These are phyloP conservation scores for Muscicapa comitata DNA, from an alignment of 2,797 vertebrate genomes.

Conservation along the genomic window DNA sequence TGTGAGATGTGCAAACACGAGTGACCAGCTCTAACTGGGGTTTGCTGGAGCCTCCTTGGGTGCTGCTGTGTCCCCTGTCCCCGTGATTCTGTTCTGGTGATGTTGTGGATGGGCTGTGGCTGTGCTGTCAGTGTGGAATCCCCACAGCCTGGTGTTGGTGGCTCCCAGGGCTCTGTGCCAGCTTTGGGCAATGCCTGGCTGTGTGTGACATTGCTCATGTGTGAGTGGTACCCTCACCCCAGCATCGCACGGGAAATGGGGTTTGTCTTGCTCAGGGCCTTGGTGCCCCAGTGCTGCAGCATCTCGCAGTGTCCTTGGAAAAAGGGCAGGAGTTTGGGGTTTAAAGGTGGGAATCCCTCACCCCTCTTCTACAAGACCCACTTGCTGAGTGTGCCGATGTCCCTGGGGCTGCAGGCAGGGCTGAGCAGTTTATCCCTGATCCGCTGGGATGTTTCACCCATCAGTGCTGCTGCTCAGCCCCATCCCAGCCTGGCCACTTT, in stretches of 20 bases:
- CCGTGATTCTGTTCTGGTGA: accelerated
- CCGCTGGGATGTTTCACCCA: neutral
- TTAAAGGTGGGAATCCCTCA: neutral
- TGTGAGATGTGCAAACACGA: accelerated
- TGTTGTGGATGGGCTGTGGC: accelerated
- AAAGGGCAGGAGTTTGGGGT: accelerated
- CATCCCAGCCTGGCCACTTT: neutral
- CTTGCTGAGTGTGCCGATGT: neutral
- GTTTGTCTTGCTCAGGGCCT: neutral
- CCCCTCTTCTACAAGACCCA: neutral
- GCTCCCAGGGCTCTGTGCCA: neutral
- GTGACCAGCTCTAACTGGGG: neutral
- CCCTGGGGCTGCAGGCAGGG: neutral
- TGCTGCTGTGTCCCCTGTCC: accelerated
- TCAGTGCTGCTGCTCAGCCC: neutral
- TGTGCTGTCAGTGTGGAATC: neutral
- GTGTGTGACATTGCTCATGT: accelerated
- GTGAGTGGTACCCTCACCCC: accelerated
- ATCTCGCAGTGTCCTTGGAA: neutral
- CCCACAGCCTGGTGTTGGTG: neutral
- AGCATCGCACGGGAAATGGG: accelerated
- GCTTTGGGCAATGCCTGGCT: neutral
- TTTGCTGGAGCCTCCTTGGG: neutral
- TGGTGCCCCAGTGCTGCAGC: neutral
- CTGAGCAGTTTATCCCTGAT: neutral